Conservation (phyloP, 2,113 vertebrate species). For the Laticauda laticaudata region DNA sequence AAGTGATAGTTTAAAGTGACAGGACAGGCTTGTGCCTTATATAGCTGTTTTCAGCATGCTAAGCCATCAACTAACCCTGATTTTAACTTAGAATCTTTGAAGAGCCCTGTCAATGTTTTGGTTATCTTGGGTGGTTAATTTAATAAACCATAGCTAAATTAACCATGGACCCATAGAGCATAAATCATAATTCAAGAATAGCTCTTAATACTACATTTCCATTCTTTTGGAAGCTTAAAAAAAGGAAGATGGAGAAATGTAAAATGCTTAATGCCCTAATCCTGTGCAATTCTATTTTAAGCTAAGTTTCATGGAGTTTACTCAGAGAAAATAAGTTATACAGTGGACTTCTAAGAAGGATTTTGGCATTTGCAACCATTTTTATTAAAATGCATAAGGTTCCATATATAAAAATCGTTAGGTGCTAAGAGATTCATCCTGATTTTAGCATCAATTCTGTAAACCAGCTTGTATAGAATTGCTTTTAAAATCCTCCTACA, state of each 20-base stretch:
- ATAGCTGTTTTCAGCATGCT: background rate
- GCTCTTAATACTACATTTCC: too few relatives aligned
- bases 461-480: background rate
- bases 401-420: background rate
- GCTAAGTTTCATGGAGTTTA: background rate
- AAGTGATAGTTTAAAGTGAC: background rate
- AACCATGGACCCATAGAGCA: background rate
- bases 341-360: background rate
- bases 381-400: background rate
- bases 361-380: background rate
- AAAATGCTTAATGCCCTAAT: background rate
- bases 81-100: background rate
- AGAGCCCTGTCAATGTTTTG: background rate
- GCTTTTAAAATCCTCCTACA: constrained; percentile 24
- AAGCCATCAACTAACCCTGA: background rate
- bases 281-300: background rate
- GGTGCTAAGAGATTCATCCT: background rate
- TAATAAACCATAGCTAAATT: background rate
- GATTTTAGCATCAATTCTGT: background rate
- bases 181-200: constrained; percentile 24
- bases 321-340: background rate
- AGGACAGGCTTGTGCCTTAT: background rate
- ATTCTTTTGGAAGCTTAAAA: background rate
- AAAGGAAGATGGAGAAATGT: background rate
- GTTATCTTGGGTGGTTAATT: background rate